Evolutionary conservation across 1,140 invertebrate species (phyloP).

Genomic region (Trichoplusia ni): DNA sequence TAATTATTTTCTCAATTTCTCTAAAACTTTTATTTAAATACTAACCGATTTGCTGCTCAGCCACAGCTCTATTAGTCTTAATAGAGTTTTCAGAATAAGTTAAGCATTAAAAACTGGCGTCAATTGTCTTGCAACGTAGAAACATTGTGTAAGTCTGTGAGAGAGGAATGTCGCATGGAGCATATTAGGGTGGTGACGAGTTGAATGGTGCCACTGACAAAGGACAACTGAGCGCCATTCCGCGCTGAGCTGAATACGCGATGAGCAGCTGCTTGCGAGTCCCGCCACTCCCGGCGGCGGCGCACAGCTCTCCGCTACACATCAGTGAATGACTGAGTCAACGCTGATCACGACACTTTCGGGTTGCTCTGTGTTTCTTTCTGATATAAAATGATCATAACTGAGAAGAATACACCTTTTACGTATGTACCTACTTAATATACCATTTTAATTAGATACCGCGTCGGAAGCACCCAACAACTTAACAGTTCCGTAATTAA

Average conservation of each 20-base stretch:
- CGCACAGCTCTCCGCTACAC: too few relatives aligned
- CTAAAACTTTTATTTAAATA: too few relatives aligned
- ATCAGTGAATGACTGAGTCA: not conserved
- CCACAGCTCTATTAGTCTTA: too few relatives aligned
- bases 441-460: too few relatives aligned
- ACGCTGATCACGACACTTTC: not conserved
- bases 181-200: not conserved
- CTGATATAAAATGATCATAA: too few relatives aligned
- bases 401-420: too few relatives aligned
- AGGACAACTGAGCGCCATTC: not conserved
- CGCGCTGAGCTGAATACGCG: not conserved
- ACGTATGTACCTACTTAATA: too few relatives aligned
- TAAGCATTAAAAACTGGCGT: too few relatives aligned
- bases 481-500: not conserved
- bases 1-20: too few relatives aligned
- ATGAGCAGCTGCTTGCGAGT: not conserved
- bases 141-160: conserved; percentile 5
- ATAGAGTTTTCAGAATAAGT: too few relatives aligned
- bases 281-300: too few relatives aligned
- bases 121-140: not conserved
- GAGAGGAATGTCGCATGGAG: not conserved
- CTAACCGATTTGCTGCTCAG: too few relatives aligned
- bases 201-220: conserved; percentile 9
- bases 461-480: not conserved
- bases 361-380: not conserved